Evolutionary conservation across 2,888 invertebrate species (phyloP).

Genomic region (Eurytoma adleriae): DNA sequence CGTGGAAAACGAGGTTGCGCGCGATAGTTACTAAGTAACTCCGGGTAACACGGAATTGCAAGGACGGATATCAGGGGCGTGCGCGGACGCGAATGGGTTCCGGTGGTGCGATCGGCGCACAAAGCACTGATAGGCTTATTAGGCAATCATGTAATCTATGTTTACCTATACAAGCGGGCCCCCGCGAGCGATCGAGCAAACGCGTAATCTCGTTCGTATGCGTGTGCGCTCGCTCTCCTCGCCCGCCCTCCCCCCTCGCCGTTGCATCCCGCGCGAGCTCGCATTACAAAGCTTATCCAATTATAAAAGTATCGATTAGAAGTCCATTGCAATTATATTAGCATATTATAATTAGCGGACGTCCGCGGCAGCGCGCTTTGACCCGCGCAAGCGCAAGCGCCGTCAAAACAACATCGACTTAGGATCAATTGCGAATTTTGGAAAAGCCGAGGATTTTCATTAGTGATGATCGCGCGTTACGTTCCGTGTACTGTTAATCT

Average conservation of each 20-base stretch:
- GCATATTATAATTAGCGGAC: constrained; percentile 56
- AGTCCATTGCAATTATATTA: constrained; percentile 54
- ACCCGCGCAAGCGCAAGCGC: not conserved
- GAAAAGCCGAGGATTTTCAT: not conserved
- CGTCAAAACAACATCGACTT: constrained; percentile 35
- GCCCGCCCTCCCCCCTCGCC: no score
- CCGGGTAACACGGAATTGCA: constrained; percentile 1
- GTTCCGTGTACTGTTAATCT: no score
- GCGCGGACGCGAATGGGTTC: constrained; percentile 53
- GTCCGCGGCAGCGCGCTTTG: not conserved
- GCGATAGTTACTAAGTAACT: constrained; percentile 36
- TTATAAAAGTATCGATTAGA: constrained; percentile 58
- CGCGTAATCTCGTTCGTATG: constrained; percentile 48
- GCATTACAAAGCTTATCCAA: constrained; percentile 54
- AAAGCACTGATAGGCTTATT: constrained; percentile 64
- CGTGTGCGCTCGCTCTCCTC: not conserved
- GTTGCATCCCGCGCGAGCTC: not conserved
- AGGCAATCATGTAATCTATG: constrained; percentile 64
- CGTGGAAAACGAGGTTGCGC: constrained; percentile 10
- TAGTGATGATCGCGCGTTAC: no score
- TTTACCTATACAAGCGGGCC: constrained; percentile 45
- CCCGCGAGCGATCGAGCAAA: constrained; percentile 22
- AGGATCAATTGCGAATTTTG: constrained; percentile 15
- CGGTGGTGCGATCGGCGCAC: constrained; percentile 54
- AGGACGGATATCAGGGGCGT: constrained; percentile 32